These are phyloP conservation scores for Nematopogon swammerdamellus DNA, from an alignment of 2,888 invertebrate genomes.

Conservation along the genomic window DNA sequence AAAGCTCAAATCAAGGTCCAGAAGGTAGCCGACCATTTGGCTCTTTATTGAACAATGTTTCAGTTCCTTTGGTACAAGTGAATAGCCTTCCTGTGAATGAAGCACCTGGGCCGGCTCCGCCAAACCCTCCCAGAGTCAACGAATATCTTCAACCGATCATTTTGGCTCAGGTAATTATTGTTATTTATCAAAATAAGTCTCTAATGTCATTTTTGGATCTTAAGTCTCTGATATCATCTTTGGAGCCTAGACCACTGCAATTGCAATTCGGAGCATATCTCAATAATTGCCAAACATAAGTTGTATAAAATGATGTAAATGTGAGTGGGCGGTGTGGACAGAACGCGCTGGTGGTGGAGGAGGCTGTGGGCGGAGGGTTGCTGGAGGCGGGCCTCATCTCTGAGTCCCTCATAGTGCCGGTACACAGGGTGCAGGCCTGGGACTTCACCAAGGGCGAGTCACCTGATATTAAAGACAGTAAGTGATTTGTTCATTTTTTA, in stretches of 20 bases:
- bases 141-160: constrained; percentile 48
- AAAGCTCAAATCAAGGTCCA: constrained; percentile 12
- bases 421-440: constrained; percentile 83
- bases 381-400: constrained; percentile 43
- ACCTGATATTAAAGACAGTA: constrained; percentile 72
- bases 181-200: no score
- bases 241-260: no score
- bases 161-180: constrained; percentile 36
- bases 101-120: constrained; percentile 14
- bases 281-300: no score
- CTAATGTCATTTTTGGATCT: no score
- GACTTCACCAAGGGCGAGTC: constrained; percentile 69
- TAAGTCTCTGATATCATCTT: no score
- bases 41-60: constrained; percentile 30
- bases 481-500: constrained; percentile 20
- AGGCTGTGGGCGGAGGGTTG: constrained; percentile 32
- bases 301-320: no score
- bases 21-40: constrained; percentile 23
- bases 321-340: constrained; percentile 12
- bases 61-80: constrained; percentile 58
- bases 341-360: constrained; percentile 51
- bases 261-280: no score
- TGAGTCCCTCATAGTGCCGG: constrained; percentile 60
- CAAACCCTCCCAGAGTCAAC: constrained; percentile 31
- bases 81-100: constrained; percentile 55